Evolutionary conservation across 2,888 invertebrate genomes (phyloP), one percentile per base, ranked within the genome.

Genomic region (Himalopsyche anomala): DNA sequence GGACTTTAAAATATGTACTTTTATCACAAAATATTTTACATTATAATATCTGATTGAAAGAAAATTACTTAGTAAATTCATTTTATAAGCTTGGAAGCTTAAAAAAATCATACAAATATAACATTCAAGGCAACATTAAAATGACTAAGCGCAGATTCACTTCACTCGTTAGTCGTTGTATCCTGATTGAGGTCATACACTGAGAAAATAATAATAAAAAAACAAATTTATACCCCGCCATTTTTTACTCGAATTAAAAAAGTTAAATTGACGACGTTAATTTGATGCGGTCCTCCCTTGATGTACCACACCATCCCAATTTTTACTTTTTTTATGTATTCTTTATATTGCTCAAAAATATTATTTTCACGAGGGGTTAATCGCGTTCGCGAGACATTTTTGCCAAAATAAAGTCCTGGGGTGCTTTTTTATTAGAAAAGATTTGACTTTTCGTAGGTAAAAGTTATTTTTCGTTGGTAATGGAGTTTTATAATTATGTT

Each of bases 291-390:
- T 38, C 15, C 74, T 74, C 38, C 74, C 74, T 74, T 74, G 36
- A 74, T 36, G 36, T 36, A 74, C 28, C 12, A 74, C 74, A 28
- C 36, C 12, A 12, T 15, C 36, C 36, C 38, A 38, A 36, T 74
- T 74, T 36, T 19, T 36, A 36, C 28, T 69, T 69, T 9, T 69
- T 69, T 19, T 69, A 69, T 19, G 8, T 69, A 19, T 40, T 69
- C 28, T 69, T 69, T 28, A 69, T 11, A 28, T 69, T 28, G 28
- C 74, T 15, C 38, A 38, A 15, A 38, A 28, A 36, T 62, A 69
- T 36, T 74, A 38, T 74, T 74, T 74, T 62, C 38, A 74, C 74
- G 62, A 74, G 74, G 74, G 74, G 74, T 74, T 74, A 74, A 74
- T 38, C 74, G 38, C 36, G 36, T 11, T 69, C 36, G 4, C 69